Evolutionary conservation across 2,888 invertebrate species (phyloP), one percentile per base, ranked within the genome.

Genomic region (Agrochola lychnidis): DNA sequence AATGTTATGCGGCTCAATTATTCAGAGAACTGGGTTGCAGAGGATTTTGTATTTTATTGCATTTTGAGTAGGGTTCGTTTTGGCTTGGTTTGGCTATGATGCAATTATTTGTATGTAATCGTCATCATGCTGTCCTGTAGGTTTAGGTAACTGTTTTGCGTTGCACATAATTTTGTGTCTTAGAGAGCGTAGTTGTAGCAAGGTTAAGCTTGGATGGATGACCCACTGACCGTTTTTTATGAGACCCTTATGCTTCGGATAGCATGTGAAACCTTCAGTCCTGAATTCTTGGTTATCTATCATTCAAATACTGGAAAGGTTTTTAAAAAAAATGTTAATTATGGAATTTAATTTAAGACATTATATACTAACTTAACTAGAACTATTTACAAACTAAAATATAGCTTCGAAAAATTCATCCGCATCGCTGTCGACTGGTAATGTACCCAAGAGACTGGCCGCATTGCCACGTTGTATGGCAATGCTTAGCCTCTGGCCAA

Each of bases 1-100:
- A 69, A 81, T 77, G 70, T 68, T 81, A 63, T 71, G 25, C 53
- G 51, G n/a, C 45, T 76, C 73, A 82, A 84, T 79, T 79, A 84
- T 69, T 66, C 56, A 68, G 53, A 45, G 57, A 73, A 25, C 19
- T 7, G 12, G 7, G 42, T 9, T n/a, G 36, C 56, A 51, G 10
- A 16, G 30, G 63, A 74, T 22, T 73, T n/a, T 73, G 53, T 19
- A 36, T 70, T 68, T 59, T 79, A 70, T 63, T n/a, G 2, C 1
- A 4, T 68, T 42, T 14, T 0, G 0, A 0, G 0, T 42, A 68
- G 22, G 12, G 57, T 70, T 16, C 22, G 0, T 30, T 84, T 74
- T 79, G 30, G n/a, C 12, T 53, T 68, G 42, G 22, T 30, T 2
- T 0, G 1, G 12, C 0, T 25, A 19, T 36, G 70, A 73, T 79